A percentile compares a stretch with the other conserved stretches of the same genome.
phyloP scores from a whole-genome alignment of 2,888 invertebrate species.

The Metallyticus violacea region DNA sequence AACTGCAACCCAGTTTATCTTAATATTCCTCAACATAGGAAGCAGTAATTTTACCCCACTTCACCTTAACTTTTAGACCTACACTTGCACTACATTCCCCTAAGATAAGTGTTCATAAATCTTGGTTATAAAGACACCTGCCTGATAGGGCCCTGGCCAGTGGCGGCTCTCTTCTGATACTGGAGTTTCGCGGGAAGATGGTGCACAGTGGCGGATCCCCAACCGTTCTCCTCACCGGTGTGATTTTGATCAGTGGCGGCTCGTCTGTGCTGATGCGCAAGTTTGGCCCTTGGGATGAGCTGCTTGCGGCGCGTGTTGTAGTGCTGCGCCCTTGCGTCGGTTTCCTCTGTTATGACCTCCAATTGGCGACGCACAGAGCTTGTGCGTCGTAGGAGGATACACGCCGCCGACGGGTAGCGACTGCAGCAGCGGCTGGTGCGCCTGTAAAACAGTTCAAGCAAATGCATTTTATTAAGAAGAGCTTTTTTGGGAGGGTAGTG shows the following conservation, averaged over 20 bases:
- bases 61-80: no score
- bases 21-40: no score
- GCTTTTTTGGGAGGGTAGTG: no score
- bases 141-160: not conserved
- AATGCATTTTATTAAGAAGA: no score
- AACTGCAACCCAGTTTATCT: no score
- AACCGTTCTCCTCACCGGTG: not conserved
- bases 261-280: not conserved
- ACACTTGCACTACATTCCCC: no score
- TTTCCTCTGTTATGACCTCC: conserved; percentile 15
- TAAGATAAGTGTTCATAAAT: no score
- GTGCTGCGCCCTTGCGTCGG: not conserved
- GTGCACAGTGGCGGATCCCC: conserved; percentile 29
- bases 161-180: not conserved
- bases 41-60: no score
- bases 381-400: not conserved
- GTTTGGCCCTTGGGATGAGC: conserved; percentile 24
- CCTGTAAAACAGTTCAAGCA: no score
- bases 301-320: conserved; percentile 9
- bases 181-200: not conserved
- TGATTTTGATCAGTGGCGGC: not conserved
- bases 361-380: not conserved
- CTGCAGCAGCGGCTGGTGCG: not conserved
- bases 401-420: not conserved
- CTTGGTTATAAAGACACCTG: not conserved